A percentile compares a stretch with the other conserved stretches of the same genome.
phyloP scores from a whole-genome alignment of 1,140 invertebrate genomes.

The Microplitis mediator region DNA sequence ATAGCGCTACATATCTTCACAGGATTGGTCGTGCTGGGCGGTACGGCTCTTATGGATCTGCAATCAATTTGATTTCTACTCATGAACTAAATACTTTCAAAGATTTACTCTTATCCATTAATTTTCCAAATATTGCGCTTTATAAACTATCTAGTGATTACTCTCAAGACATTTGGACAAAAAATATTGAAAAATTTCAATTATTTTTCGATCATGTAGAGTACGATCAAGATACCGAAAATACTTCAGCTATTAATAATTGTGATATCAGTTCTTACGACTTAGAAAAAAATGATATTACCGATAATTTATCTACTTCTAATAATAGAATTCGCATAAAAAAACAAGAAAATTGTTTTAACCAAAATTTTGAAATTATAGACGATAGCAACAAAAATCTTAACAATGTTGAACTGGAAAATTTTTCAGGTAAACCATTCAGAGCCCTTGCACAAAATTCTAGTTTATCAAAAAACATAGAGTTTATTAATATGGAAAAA shows the following conservation, averaged over 20 bases:
- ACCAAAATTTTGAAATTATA: no score
- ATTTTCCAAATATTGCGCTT: conserved; percentile 61
- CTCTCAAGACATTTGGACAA: conserved; percentile 54
- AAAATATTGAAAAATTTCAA: conserved; percentile 44
- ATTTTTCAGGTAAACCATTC: no score
- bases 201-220: conserved; percentile 33
- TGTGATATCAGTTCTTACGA: not conserved
- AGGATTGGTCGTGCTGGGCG: conserved; percentile 93
- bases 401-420: no score
- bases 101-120: conserved; percentile 62
- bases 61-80: conserved; percentile 70
- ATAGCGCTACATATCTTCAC: conserved; percentile 91
- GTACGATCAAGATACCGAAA: conserved; percentile 10
- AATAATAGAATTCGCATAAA: no score
- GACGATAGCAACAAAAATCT: no score
- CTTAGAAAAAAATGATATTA: no score
- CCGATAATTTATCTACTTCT: no score
- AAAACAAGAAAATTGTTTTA: no score
- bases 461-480: no score
- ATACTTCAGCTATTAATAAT: not conserved
- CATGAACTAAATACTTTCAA: conserved; percentile 67
- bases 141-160: conserved; percentile 57
- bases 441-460: no score
- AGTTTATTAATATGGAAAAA: no score
- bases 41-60: conserved; percentile 79